A percentile compares a stretch with the other conserved stretches of the same genome.
phyloP scores from a whole-genome alignment of 2,797 vertebrate species.

The Myotis findleyi region DNA sequence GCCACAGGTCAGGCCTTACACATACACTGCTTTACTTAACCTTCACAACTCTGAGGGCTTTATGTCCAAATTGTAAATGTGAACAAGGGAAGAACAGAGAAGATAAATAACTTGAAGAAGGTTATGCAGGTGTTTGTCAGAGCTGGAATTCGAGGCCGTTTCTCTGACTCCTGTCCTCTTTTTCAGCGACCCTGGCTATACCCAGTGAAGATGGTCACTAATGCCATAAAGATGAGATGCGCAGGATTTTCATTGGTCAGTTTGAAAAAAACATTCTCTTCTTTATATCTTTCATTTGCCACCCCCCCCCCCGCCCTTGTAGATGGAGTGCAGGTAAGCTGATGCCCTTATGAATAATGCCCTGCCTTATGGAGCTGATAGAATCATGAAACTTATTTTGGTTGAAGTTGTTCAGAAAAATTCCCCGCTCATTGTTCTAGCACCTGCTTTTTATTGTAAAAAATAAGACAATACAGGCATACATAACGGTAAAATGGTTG shows the following conservation, averaged over 20 bases:
- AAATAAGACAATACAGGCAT: neutral
- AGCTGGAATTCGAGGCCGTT: neutral
- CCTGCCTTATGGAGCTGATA: neutral
- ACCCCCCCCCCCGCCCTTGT: neutral
- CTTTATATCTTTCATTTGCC: neutral
- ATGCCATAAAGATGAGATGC: neutral
- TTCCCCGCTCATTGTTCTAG: neutral
- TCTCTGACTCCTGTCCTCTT: neutral
- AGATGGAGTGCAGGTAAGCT: neutral
- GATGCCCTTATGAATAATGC: neutral
- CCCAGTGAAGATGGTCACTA: neutral
- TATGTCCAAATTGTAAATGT: neutral
- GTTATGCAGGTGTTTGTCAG: neutral
- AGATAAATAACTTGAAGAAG: neutral
- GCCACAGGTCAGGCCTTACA: too few relatives aligned
- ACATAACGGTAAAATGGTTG: neutral
- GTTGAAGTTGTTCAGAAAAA: neutral
- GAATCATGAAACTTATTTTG: neutral
- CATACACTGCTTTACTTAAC: neutral
- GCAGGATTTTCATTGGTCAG: neutral
- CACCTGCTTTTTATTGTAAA: neutral
- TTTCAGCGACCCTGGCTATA: neutral
- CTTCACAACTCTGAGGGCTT: neutral
- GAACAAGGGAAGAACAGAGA: neutral
- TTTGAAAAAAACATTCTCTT: neutral